phyloP scores from a whole-genome alignment of 2,888 invertebrate genomes.

The Galerucella nymphaeae region DNA sequence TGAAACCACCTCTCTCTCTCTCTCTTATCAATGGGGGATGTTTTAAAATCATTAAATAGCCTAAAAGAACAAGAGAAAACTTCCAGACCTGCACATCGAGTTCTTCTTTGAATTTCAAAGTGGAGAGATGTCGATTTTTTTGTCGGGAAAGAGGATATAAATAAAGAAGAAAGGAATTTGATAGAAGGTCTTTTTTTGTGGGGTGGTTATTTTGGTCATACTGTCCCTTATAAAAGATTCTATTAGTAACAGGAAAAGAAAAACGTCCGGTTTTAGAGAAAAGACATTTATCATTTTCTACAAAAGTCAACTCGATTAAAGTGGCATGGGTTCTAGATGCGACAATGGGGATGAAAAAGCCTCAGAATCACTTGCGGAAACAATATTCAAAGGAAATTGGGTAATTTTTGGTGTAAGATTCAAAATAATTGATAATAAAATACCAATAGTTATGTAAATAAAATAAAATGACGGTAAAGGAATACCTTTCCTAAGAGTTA shows the following conservation, averaged over 20 bases:
- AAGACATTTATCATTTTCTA: neutral
- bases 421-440: too few species aligned
- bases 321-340: neutral
- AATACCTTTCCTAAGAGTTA: too few species aligned
- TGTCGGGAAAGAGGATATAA: constrained; percentile 18
- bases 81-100: constrained; percentile 1
- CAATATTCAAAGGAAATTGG: too few species aligned
- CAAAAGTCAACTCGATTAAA: neutral
- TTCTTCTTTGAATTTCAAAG: constrained; percentile 31
- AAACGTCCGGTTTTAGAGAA: neutral
- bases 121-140: constrained; percentile 18
- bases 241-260: neutral
- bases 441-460: too few species aligned
- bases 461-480: too few species aligned
- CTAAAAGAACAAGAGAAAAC: constrained; percentile 14
- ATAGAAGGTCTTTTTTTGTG: neutral
- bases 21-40: too few species aligned
- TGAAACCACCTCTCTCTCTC: too few species aligned
- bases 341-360: neutral
- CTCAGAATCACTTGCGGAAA: too few species aligned
- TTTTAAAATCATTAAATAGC: neutral
- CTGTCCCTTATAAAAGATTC: constrained; percentile 4
- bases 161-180: constrained; percentile 16
- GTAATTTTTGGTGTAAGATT: too few species aligned
- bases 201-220: neutral